Percentiles rank a stretch among this genome's conserved stretches.
phyloP scores from a whole-genome alignment of 2,888 invertebrate genomes.

The Lingula anatina region DNA sequence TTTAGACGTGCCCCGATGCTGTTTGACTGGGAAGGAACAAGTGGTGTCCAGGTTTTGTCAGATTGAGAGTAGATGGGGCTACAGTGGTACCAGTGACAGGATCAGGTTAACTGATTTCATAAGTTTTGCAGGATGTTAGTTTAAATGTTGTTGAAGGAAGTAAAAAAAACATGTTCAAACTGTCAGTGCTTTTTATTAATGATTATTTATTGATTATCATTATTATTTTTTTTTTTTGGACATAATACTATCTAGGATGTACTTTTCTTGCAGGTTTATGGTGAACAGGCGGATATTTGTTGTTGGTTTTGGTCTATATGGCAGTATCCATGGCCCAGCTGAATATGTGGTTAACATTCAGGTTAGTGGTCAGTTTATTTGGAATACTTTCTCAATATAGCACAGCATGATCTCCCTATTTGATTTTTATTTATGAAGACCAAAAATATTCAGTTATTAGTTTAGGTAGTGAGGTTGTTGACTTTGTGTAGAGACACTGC shows the following conservation, averaged over 20 bases:
- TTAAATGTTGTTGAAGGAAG: not conserved
- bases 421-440: not conserved
- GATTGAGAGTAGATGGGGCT: constrained; percentile 77
- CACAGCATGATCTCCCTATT: not conserved
- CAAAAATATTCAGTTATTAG: not conserved
- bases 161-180: not conserved
- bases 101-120: constrained; percentile 63
- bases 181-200: not conserved
- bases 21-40: constrained; percentile 73
- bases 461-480: not conserved
- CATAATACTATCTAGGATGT: too few species aligned
- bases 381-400: not conserved
- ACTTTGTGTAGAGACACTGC: not conserved
- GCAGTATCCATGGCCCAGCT: constrained; percentile 70
- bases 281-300: constrained; percentile 76
- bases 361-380: constrained; percentile 19
- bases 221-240: too few species aligned
- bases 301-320: constrained; percentile 79
- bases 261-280: constrained; percentile 62
- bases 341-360: constrained; percentile 75
- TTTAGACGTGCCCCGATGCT: constrained; percentile 65
- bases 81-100: constrained; percentile 75
- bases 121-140: too few species aligned
- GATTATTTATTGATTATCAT: too few species aligned
- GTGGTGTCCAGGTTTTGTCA: constrained; percentile 70